Percentiles rank a stretch among this genome's conserved stretches.
These are phyloP conservation scores for Serripes groenlandicus DNA, from an alignment of 2,888 invertebrate genomes.

Conservation along the genomic window DNA sequence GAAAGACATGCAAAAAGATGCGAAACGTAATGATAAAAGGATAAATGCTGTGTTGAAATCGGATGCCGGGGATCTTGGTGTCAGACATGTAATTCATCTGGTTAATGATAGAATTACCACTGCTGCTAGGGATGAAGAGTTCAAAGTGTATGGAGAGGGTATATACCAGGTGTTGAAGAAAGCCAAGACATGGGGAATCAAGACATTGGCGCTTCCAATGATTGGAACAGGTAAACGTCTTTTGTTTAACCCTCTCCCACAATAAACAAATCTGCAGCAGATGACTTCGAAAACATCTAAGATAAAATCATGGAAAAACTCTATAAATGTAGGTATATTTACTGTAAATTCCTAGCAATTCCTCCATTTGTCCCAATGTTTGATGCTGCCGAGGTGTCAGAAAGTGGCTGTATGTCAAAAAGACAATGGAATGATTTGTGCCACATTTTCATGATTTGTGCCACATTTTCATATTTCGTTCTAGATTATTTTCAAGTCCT, in stretches of 20 bases:
- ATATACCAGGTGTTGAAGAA: constrained; percentile 16
- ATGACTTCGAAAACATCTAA: no score
- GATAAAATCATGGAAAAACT: no score
- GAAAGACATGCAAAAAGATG: constrained; percentile 4
- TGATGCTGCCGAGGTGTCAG: no score
- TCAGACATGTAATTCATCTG: constrained; percentile 34
- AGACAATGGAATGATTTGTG: no score
- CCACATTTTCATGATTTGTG: no score
- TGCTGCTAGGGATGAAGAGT: constrained; percentile 19
- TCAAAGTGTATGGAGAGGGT: not conserved
- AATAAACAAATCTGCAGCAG: no score
- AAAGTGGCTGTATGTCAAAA: no score
- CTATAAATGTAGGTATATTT: no score
- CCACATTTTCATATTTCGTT: no score
- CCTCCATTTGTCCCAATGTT: no score
- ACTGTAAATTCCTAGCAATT: no score
- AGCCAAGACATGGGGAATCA: constrained; percentile 20
- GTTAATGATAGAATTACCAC: constrained; percentile 25
- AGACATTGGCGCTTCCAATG: constrained; percentile 47
- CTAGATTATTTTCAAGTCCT: no score
- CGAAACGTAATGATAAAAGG: not conserved
- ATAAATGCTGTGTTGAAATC: constrained; percentile 25
- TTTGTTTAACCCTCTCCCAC: not conserved
- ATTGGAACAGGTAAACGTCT: constrained; percentile 47
- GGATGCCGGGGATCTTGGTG: constrained; percentile 25